Evolutionary conservation across 2,113 vertebrate species (phyloP).

Genomic region (Synchiropus splendidus): DNA sequence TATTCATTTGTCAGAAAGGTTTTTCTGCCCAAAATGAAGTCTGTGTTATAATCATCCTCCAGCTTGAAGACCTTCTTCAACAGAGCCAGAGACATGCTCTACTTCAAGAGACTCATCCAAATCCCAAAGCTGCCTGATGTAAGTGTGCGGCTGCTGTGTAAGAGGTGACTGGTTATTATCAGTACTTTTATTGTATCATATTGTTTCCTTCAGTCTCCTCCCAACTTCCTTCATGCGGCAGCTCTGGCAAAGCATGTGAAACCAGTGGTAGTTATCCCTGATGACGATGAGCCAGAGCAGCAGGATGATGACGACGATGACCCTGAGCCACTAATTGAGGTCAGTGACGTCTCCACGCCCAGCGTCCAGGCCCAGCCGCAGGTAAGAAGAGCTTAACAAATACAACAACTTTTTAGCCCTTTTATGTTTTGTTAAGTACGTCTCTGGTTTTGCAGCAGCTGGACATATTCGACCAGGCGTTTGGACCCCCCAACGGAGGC

Average conservation of each 20-base stretch:
- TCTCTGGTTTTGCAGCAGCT: slow-evolving; percentile 40
- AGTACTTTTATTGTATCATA: neutral
- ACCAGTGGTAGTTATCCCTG: slow-evolving; percentile 88
- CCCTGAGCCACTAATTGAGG: slow-evolving; percentile 83
- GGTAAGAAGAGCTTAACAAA: slow-evolving; percentile 37
- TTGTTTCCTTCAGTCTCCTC: slow-evolving; percentile 63
- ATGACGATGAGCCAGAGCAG: slow-evolving; percentile 73
- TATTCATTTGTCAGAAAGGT: neutral
- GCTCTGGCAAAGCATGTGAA: slow-evolving; percentile 92
- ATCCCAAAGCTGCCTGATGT: slow-evolving; percentile 92
- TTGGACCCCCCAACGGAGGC: slow-evolving; percentile 82
- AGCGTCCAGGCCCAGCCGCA: slow-evolving; percentile 46
- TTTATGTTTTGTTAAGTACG: slow-evolving; percentile 5
- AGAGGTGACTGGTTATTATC: neutral
- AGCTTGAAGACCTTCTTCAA: slow-evolving; percentile 94
- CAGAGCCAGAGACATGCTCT: slow-evolving; percentile 88
- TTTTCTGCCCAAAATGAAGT: neutral
- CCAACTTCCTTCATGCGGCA: slow-evolving; percentile 89
- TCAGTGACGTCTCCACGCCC: slow-evolving; percentile 58
- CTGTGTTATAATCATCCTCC: slow-evolving; percentile 4
- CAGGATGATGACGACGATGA: slow-evolving; percentile 82
- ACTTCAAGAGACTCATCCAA: slow-evolving; percentile 96
- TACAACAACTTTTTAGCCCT: neutral
- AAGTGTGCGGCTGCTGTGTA: slow-evolving; percentile 35
- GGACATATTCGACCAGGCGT: slow-evolving; percentile 87